Percentiles rank a stretch among this genome's conserved stretches.
Conservation (phyloP, 2,113 vertebrate species). For the Orycteropus afer region DNA sequence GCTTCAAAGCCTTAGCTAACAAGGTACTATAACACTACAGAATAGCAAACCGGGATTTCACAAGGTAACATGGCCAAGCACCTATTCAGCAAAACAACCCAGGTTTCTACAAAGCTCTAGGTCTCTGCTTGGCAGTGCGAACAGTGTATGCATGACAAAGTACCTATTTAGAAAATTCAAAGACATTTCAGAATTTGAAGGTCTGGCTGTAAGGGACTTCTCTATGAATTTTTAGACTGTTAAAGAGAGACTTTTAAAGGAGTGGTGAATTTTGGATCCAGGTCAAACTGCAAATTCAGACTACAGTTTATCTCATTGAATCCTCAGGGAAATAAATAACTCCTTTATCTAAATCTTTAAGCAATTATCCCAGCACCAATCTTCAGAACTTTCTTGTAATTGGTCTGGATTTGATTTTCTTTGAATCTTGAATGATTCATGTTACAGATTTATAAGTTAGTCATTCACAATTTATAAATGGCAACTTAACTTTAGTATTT, state of each 20-base stretch:
- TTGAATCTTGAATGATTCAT: constrained; percentile 74
- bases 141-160: constrained; percentile 19
- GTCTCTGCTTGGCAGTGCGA: constrained; percentile 44
- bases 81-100: neutral
- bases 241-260: constrained; percentile 43
- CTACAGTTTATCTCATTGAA: constrained; percentile 58
- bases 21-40: neutral
- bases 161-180: constrained; percentile 58
- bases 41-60: neutral
- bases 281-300: constrained; percentile 46
- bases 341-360: constrained; percentile 69
- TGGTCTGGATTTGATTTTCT: constrained; percentile 68
- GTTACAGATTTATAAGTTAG: constrained; percentile 74
- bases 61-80: neutral
- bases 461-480: constrained; percentile 85
- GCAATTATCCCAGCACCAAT: constrained; percentile 67
- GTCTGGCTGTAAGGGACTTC: constrained; percentile 6
- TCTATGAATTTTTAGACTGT: constrained; percentile 67
- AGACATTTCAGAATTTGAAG: constrained; percentile 35
- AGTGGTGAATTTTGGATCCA: constrained; percentile 30
- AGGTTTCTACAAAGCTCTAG: constrained; percentile 37
- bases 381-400: constrained; percentile 66
- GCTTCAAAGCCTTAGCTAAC: neutral
- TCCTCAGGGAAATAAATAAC: constrained; percentile 42
- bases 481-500: constrained; percentile 81